Base-by-base conservation (phyloP, 37 sponge, comb jelly and placozoan genomes). In the Ephydatia muelleri region DNA sequence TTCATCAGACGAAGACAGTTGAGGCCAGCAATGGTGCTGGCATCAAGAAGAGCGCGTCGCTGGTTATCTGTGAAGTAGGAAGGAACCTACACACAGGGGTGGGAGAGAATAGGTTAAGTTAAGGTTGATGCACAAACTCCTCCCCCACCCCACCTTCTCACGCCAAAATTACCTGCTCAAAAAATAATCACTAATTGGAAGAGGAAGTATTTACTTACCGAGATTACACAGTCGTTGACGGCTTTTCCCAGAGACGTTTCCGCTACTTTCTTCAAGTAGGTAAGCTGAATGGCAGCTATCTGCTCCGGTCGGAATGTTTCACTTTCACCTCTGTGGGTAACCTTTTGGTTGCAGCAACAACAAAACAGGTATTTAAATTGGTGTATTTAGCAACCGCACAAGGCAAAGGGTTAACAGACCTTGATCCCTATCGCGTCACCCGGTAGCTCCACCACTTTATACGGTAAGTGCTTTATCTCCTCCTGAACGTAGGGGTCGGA, bases 1-100 rank as follows among this genome's bases (percentile, higher is more conserved):
- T 99, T 99, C 80, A 99, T 73, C 49, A 99, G 89, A 32, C 99
- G 70, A 0, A 97, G 93, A 32, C 94, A 95, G 80, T 95, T 97
- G 38, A 99, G 75, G 25, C 97, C 96, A 27, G 96, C 94, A 27
- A 91, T 79, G 5, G 77, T 28, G 32, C 91, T 87, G 28, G 97
- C 92, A 84, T 95, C 96, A n/a, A 99, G 73, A 38, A 99, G 66
- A 2, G 97, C 97, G 88, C 99, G 89, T 31, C 99, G 75, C 80
- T 99, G 99, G 3, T 81, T 40, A 69, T 99, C 99, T 70, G 88
- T 89, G 86, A 93, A 99, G 70, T 86, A 97, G 5, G 90, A 84
- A 0, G 99, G 99, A 3, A 99, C 92, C 97, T 96, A 65, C n/a
- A 27, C 68, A 33, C 31, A 70, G 69, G 32, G 33, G n/a, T 22